Conservation (phyloP, 2,113 vertebrate genomes). For the Pseudonaja textilis region DNA sequence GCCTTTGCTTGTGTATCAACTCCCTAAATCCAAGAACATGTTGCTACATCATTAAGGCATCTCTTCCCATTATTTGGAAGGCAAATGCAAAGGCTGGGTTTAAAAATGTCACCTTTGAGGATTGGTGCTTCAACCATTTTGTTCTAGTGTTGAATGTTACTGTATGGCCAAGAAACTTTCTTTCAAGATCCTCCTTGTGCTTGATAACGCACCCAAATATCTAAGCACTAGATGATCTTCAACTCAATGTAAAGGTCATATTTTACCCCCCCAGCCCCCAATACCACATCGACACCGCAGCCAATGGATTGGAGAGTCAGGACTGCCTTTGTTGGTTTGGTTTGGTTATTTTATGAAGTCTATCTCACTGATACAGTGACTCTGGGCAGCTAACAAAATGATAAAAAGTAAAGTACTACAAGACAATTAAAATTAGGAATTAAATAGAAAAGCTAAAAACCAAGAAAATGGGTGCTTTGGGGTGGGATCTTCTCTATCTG, state of each 20-base stretch:
- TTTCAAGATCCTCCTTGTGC: neutral
- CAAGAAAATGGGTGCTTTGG: neutral
- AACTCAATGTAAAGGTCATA: neutral
- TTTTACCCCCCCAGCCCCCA: neutral
- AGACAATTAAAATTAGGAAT: neutral
- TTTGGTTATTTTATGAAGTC: neutral
- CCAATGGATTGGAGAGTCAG: neutral
- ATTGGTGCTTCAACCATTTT: neutral
- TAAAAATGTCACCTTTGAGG: neutral
- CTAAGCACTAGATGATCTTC: neutral
- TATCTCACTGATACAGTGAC: neutral
- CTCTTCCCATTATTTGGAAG: neutral
- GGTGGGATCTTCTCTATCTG: neutral
- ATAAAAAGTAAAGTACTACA: neutral
- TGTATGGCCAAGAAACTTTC: neutral
- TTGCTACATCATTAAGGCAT: neutral
- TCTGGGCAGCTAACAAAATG: neutral
- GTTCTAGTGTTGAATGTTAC: neutral
- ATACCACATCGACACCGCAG: neutral
- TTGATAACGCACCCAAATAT: neutral
- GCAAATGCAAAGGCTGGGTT: neutral
- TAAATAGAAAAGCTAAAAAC: neutral
- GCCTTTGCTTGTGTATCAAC: neutral
- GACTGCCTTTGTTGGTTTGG: too few species aligned
- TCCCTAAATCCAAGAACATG: neutral